A percentile compares a stretch with the other conserved stretches of the same genome.
Conservation (phyloP, 2,113 vertebrate species). For the Tapirus terrestris region DNA sequence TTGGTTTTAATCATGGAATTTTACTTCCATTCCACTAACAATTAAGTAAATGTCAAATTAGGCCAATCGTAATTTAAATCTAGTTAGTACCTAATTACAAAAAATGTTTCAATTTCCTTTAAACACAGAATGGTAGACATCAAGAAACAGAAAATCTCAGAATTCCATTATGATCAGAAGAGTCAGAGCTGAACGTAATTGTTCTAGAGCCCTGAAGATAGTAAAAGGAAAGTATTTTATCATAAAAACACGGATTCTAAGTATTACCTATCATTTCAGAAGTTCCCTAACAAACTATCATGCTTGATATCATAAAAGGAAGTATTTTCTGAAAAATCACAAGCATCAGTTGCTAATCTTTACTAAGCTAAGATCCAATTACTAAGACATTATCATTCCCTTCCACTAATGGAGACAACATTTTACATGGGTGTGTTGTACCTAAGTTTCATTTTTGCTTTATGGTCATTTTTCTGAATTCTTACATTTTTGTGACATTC, state of each 20-base stretch:
- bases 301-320: not conserved
- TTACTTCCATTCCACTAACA: constrained; percentile 18
- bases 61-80: constrained; percentile 50
- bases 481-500: constrained; percentile 93
- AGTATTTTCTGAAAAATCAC: not conserved
- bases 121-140: constrained; percentile 35
- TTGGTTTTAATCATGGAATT: constrained; percentile 39
- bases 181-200: not conserved
- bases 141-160: not conserved
- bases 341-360: not conserved
- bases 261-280: not conserved
- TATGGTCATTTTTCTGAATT: constrained; percentile 39
- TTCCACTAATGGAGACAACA: not conserved
- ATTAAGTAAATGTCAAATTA: constrained; percentile 48
- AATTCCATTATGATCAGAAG: not conserved
- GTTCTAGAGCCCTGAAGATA: not conserved
- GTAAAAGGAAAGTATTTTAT: not conserved
- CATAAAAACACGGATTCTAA: not conserved
- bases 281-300: not conserved
- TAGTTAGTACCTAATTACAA: constrained; percentile 28
- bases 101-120: constrained; percentile 51
- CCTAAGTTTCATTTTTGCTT: constrained; percentile 22
- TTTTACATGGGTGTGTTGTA: not conserved
- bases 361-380: not conserved
- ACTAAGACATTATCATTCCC: not conserved